Conservation (phyloP, 1,140 invertebrate species). For the Cydia fagiglandana region DNA sequence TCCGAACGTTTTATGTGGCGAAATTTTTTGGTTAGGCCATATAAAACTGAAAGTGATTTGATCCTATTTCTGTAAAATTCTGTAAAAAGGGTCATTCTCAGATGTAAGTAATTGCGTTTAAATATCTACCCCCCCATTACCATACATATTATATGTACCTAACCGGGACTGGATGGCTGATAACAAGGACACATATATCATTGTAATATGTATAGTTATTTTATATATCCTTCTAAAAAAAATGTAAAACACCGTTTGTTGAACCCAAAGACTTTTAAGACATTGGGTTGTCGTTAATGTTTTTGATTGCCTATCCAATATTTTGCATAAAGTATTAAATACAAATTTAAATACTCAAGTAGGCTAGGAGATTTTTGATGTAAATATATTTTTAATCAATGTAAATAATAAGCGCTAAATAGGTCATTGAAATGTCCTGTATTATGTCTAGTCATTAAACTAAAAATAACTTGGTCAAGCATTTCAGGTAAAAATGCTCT, state of each 20-base stretch:
- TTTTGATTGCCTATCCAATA: neutral
- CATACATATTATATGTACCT: no score
- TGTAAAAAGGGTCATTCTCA: no score
- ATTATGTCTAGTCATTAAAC: conserved; percentile 29
- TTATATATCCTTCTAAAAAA: neutral
- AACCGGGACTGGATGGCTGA: no score
- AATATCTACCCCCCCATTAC: no score
- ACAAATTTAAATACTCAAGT: conserved; percentile 21
- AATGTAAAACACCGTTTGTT: neutral
- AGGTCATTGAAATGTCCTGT: conserved; percentile 20
- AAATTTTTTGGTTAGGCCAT: no score
- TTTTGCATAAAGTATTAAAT: neutral
- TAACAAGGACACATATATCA: no score
- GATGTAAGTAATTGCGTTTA: no score
- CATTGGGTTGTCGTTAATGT: neutral
- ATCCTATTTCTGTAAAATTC: no score
- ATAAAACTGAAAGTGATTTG: no score
- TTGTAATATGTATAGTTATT: neutral
- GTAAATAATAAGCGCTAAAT: conserved; percentile 12
- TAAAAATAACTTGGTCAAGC: neutral
- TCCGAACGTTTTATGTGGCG: no score
- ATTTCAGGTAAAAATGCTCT: neutral
- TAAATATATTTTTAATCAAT: conserved; percentile 25
- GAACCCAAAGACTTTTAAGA: neutral
- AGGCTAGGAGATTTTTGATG: conserved; percentile 6